Evolutionary conservation across 2,797 vertebrate genomes (phyloP).

Genomic region (Halcyon chelicuti): DNA sequence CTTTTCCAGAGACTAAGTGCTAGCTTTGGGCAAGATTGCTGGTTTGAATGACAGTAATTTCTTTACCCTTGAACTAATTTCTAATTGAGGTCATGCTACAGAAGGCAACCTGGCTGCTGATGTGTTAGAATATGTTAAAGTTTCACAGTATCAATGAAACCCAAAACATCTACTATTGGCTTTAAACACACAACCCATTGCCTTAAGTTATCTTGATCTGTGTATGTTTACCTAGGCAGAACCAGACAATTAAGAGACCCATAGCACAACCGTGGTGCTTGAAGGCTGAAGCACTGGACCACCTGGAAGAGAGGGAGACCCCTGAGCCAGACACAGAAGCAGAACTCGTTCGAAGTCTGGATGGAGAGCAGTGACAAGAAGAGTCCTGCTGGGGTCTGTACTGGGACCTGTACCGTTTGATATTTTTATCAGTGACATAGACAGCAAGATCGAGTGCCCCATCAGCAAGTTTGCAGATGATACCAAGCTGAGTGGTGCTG

Average conservation of each 20-base stretch:
- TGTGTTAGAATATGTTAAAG: background rate
- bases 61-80: conserved; percentile 55
- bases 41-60: background rate
- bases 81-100: conserved; percentile 5
- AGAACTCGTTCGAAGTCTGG: too few relatives aligned
- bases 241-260: background rate
- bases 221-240: conserved; percentile 8
- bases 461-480: too few relatives aligned
- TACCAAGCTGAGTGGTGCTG: too few relatives aligned
- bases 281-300: background rate
- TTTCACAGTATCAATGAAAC: background rate
- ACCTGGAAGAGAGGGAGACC: background rate
- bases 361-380: too few relatives aligned
- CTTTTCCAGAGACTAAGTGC: background rate
- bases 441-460: too few relatives aligned
- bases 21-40: background rate
- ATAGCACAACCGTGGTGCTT: background rate
- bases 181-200: background rate
- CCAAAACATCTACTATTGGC: background rate
- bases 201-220: background rate
- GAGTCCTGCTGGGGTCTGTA: too few relatives aligned
- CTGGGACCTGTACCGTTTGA: too few relatives aligned
- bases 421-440: too few relatives aligned
- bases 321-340: background rate
- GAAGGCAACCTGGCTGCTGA: background rate